phyloP scores from a whole-genome alignment of 2,888 invertebrate genomes.

The Psylliodes chrysocephalus region DNA sequence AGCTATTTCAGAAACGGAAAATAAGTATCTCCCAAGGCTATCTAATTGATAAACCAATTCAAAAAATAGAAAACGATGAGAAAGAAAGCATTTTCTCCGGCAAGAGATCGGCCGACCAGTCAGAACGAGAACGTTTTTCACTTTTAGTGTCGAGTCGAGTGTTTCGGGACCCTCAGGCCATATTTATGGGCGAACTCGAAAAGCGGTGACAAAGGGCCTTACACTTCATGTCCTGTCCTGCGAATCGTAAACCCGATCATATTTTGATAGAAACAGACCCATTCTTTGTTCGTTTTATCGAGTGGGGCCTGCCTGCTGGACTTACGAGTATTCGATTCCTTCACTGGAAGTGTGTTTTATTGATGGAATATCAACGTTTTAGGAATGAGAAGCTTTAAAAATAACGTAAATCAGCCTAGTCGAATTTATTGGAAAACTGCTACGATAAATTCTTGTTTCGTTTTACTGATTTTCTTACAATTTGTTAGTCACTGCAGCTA shows the following conservation, averaged over 20 bases:
- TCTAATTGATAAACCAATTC: conserved; percentile 30
- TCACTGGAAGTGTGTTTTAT: conserved; percentile 28
- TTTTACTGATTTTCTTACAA: too few species aligned
- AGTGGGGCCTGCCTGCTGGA: conserved; percentile 35
- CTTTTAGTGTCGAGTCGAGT: conserved; percentile 49
- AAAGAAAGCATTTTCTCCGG: conserved; percentile 28
- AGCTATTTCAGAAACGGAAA: too few species aligned
- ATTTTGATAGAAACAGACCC: conserved; percentile 53
- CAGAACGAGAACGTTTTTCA: conserved; percentile 46
- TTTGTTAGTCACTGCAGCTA: too few species aligned
- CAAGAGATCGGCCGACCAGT: conserved; percentile 37
- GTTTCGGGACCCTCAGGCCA: conserved; percentile 51
- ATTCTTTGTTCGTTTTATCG: conserved; percentile 56
- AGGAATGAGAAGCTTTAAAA: conserved; percentile 25
- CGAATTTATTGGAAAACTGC: conserved; percentile 5
- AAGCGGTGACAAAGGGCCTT: conserved; percentile 55
- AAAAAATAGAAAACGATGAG: conserved; percentile 16
- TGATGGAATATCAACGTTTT: conserved; percentile 31
- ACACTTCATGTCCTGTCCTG: conserved; percentile 55
- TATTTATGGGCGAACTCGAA: conserved; percentile 55
- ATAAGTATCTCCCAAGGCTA: neutral
- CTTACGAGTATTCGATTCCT: conserved; percentile 32
- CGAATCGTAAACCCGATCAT: conserved; percentile 57
- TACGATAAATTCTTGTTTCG: conserved; percentile 6
- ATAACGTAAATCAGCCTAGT: neutral